Evolutionary conservation across 2,888 invertebrate species (phyloP).

Genomic region (Drosophila affinis): DNA sequence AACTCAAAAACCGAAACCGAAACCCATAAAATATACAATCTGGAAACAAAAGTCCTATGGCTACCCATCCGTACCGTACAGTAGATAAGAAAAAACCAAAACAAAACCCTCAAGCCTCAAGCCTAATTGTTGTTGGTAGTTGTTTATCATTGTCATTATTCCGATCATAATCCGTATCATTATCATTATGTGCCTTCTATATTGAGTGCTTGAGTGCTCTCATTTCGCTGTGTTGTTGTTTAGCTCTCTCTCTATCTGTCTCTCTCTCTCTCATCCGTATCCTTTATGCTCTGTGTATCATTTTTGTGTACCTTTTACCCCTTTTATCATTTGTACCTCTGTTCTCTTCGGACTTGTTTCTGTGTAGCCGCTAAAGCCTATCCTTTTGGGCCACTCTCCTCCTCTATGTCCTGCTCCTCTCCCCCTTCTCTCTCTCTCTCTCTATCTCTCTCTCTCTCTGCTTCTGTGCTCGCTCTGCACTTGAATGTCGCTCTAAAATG

Average conservation of each 20-base stretch:
- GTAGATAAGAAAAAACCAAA: constrained; percentile 55
- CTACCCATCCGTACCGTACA: constrained; percentile 46
- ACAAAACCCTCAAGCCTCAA: constrained; percentile 33
- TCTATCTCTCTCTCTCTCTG: constrained; percentile 11
- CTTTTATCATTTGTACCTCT: constrained; percentile 19
- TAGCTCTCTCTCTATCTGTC: constrained; percentile 41
- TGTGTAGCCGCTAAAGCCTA: constrained; percentile 41
- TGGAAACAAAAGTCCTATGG: constrained; percentile 55
- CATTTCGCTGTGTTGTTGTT: constrained; percentile 63
- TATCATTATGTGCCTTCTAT: constrained; percentile 33
- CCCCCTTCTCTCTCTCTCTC: constrained; percentile 3
- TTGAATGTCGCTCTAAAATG: constrained; percentile 22
- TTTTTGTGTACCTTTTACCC: constrained; percentile 25
- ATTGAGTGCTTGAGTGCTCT: constrained; percentile 5
- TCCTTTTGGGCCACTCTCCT: constrained; percentile 22
- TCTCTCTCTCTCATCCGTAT: neutral
- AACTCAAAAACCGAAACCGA: constrained; percentile 20
- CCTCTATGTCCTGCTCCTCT: neutral
- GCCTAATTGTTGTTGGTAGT: constrained; percentile 74
- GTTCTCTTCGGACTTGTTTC: constrained; percentile 21
- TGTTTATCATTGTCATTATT: constrained; percentile 52
- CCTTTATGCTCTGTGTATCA: constrained; percentile 13
- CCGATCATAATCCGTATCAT: constrained; percentile 28
- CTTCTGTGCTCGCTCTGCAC: constrained; percentile 32
- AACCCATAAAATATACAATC: constrained; percentile 41